A percentile compares a stretch with the other conserved stretches of the same genome.
phyloP scores from a whole-genome alignment of 2,113 vertebrate genomes.

The Brachyistius frenatus region DNA sequence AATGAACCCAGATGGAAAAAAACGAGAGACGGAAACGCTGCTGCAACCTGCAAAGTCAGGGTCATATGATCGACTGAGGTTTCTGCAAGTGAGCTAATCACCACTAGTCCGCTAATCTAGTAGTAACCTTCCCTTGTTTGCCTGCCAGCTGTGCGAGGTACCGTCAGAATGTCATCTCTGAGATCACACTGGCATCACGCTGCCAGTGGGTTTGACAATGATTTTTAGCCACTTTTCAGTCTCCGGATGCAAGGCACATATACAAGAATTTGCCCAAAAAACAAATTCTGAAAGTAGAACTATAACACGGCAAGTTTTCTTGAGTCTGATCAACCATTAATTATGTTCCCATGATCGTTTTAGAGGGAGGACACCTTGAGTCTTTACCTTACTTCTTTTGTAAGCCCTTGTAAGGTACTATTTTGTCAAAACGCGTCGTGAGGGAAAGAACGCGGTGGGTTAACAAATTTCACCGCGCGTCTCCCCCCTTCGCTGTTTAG shows the following conservation, averaged over 20 bases:
- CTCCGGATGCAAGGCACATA: too few species aligned
- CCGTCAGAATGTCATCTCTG: not conserved
- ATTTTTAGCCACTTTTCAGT: too few species aligned
- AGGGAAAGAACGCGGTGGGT: not conserved
- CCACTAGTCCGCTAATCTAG: not conserved
- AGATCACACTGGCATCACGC: too few species aligned
- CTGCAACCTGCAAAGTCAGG: not conserved
- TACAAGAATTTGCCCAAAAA: too few species aligned
- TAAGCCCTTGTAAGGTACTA: not conserved
- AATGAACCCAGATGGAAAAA: not conserved
- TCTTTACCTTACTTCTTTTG: not conserved
- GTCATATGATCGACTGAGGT: not conserved
- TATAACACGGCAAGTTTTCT: not conserved
- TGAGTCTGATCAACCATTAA: not conserved
- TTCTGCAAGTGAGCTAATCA: not conserved
- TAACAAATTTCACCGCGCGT: not conserved
- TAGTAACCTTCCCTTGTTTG: not conserved
- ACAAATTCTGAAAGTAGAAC: not conserved
- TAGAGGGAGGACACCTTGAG: not conserved
- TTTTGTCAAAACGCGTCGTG: not conserved
- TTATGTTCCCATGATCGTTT: not conserved
- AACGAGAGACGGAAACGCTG: not conserved
- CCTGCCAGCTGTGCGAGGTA: not conserved
- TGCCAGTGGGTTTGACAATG: too few species aligned
- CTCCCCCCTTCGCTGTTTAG: not conserved